phyloP scores from a whole-genome alignment of 2,113 vertebrate genomes.

The Lanius collurio region DNA sequence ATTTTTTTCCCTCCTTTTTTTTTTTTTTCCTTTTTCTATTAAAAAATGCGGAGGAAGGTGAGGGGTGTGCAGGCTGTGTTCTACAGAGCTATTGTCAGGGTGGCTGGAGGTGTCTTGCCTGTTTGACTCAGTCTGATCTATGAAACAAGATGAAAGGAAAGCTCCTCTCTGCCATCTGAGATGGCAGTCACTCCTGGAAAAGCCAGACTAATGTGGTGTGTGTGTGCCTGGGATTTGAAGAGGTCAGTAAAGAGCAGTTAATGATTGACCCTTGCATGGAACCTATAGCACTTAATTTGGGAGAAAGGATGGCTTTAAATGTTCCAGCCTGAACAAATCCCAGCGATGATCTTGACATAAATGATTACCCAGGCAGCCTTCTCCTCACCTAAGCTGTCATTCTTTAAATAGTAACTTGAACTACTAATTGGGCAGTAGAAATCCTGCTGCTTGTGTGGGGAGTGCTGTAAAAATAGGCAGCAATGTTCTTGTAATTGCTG shows the following conservation, averaged over 20 bases:
- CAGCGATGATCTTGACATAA: conserved; percentile 29
- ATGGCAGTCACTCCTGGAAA: conserved; percentile 9
- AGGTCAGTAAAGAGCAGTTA: conserved; percentile 52
- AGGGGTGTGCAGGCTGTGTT: background rate
- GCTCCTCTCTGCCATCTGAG: background rate
- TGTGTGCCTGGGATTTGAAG: conserved; percentile 1
- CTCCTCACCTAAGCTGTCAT: conserved; percentile 48
- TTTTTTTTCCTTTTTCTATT: no score
- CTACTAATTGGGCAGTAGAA: conserved; percentile 58
- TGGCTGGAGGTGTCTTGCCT: background rate
- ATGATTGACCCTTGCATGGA: conserved; percentile 49
- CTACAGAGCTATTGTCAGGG: background rate
- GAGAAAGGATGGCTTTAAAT: conserved; percentile 36
- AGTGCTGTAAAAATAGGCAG: conserved; percentile 25
- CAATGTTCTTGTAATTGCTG: conserved; percentile 40
- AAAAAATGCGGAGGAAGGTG: background rate
- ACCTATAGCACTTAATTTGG: background rate
- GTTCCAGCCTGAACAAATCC: conserved; percentile 47
- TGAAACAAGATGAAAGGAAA: conserved; percentile 24
- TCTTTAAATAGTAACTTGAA: conserved; percentile 61
- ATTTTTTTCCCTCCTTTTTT: fast-evolving
- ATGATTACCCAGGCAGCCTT: conserved; percentile 54
- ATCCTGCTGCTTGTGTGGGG: conserved; percentile 17
- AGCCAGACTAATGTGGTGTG: background rate
- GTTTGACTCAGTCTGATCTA: background rate